phyloP scores from a whole-genome alignment of 2,888 invertebrate species.

The Hypomecis punctinalis region DNA sequence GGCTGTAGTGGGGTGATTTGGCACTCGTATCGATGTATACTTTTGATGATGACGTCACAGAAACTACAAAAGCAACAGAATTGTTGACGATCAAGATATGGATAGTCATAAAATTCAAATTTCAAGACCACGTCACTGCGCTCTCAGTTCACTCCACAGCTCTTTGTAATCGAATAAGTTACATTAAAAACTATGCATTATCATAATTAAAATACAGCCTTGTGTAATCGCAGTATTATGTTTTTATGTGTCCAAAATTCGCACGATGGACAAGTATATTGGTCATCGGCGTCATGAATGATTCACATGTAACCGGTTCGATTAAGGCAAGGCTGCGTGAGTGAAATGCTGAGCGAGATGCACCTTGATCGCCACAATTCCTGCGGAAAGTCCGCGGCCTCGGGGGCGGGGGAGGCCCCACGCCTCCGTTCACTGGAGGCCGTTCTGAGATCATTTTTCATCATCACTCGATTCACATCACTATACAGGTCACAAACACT shows the following conservation, averaged over 20 bases:
- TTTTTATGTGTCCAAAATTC: slow-evolving; percentile 17
- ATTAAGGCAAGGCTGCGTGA: slow-evolving; percentile 39
- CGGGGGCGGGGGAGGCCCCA: slow-evolving; percentile 70
- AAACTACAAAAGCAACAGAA: slow-evolving; percentile 73
- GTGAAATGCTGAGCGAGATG: slow-evolving; percentile 49
- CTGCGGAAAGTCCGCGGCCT: slow-evolving; percentile 82
- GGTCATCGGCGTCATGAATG: slow-evolving; percentile 28
- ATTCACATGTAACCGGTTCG: slow-evolving; percentile 43
- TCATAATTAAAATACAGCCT: slow-evolving; percentile 16
- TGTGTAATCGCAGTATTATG: neutral
- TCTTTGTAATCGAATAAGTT: slow-evolving; percentile 35
- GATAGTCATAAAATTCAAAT: slow-evolving; percentile 26
- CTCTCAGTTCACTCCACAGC: slow-evolving; percentile 17
- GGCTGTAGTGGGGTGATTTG: slow-evolving; percentile 76
- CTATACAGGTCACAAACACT: slow-evolving; percentile 50
- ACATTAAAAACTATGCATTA: slow-evolving; percentile 15
- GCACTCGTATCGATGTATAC: slow-evolving; percentile 80
- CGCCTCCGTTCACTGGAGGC: slow-evolving; percentile 73
- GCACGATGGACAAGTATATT: slow-evolving; percentile 36
- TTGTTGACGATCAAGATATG: slow-evolving; percentile 56
- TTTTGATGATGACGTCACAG: slow-evolving; percentile 83
- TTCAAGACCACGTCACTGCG: slow-evolving; percentile 27
- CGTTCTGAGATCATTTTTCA: slow-evolving; percentile 81
- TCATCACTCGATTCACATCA: slow-evolving; percentile 68
- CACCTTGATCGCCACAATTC: slow-evolving; percentile 86